Percentiles rank a stretch among this genome's conserved stretches.
Conservation (phyloP, 2,888 invertebrate species). For the Phrixothrix hirtus region DNA sequence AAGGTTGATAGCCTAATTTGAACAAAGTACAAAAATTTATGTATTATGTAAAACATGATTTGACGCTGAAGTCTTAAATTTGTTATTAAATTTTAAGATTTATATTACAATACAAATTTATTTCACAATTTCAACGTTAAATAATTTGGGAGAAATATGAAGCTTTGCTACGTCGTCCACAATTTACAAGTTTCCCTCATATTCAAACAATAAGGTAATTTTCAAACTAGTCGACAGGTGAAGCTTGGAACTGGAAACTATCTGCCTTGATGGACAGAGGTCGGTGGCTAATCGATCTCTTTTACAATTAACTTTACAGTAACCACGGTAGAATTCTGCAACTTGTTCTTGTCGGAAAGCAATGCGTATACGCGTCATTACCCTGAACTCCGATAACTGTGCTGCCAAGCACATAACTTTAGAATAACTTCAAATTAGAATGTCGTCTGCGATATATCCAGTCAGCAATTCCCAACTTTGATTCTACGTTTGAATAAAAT, state of each 20-base stretch:
- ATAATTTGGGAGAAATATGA: neutral
- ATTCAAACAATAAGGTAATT: conserved; percentile 24
- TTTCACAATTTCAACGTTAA: neutral
- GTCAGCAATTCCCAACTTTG: conserved; percentile 25
- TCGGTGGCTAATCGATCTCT: conserved; percentile 34
- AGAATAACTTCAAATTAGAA: conserved; percentile 34
- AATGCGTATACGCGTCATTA: conserved; percentile 36
- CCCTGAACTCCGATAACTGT: conserved; percentile 21
- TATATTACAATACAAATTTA: no score
- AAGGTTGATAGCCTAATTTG: no score
- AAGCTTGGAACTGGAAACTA: conserved; percentile 29
- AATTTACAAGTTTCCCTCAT: conserved; percentile 14
- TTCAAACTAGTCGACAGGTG: conserved; percentile 26
- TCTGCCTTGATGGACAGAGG: conserved; percentile 27
- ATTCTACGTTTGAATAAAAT: conserved; percentile 19
- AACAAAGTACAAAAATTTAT: no score
- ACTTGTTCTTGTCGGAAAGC: conserved; percentile 18
- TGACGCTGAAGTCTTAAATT: no score
- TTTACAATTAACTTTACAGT: conserved; percentile 20
- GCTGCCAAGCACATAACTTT: conserved; percentile 21
- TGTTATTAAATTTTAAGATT: no score
- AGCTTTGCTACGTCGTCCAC: neutral
- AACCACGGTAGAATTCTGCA: conserved; percentile 21
- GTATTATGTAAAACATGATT: no score
- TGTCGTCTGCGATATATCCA: conserved; percentile 34